Conservation (phyloP, 2,113 vertebrate genomes). For the Plecturocebus donacophilus region DNA sequence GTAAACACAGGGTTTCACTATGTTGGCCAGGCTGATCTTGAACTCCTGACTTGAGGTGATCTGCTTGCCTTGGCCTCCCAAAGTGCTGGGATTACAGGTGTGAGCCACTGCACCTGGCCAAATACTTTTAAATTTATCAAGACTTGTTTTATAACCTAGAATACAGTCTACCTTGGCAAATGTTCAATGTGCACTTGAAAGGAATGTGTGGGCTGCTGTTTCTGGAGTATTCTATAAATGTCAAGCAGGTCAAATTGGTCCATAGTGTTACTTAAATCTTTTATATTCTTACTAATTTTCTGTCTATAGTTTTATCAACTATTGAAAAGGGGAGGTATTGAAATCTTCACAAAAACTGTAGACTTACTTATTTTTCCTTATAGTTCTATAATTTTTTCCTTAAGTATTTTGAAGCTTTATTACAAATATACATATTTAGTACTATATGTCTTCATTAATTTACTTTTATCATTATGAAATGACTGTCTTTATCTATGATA, state of each 20-base stretch:
- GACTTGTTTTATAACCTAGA: not conserved
- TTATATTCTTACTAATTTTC: not conserved
- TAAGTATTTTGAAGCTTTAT: not conserved
- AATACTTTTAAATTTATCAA: not conserved
- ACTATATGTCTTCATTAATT: not conserved
- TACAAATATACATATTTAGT: not conserved
- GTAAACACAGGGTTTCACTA: too few relatives aligned
- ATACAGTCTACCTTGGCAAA: not conserved
- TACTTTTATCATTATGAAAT: not conserved
- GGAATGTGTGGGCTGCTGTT: not conserved
- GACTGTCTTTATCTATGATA: not conserved
- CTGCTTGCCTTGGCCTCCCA: too few relatives aligned
- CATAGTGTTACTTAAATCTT: not conserved
- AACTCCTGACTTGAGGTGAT: too few relatives aligned
- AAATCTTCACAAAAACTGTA: not conserved
- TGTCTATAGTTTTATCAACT: not conserved
- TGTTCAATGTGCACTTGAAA: not conserved
- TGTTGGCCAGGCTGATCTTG: too few relatives aligned
- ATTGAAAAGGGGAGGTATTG: not conserved
- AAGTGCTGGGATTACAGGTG: too few relatives aligned
- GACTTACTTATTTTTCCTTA: not conserved
- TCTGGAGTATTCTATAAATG: not conserved
- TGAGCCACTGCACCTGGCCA: too few relatives aligned
- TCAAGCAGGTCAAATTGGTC: not conserved
- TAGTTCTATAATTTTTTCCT: not conserved